These are phyloP conservation scores for Sphenodon punctatus DNA, from an alignment of 2,797 vertebrate species.

Conservation along the genomic window DNA sequence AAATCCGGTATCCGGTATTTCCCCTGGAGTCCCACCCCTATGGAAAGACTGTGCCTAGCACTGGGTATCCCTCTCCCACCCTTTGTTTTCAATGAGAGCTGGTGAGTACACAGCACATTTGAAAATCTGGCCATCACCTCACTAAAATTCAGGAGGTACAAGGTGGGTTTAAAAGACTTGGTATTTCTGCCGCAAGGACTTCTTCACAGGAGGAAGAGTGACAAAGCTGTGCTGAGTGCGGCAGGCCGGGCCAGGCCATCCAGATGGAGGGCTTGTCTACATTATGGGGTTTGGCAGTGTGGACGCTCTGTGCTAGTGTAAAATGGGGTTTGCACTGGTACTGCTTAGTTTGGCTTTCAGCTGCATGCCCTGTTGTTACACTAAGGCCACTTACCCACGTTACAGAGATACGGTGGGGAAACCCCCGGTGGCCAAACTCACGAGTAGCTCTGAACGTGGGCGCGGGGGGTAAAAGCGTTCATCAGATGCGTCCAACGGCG, in stretches of 20 bases:
- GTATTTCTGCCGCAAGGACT: not conserved
- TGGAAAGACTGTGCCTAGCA: too few species aligned
- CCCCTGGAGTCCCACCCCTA: too few species aligned
- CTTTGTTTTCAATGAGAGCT: not conserved
- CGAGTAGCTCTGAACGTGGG: too few species aligned
- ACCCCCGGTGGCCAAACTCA: too few species aligned
- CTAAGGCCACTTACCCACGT: too few species aligned
- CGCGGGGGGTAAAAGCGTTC: too few species aligned
- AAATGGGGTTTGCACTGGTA: not conserved
- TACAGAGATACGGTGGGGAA: too few species aligned
- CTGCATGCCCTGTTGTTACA: too few species aligned
- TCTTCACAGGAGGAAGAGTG: not conserved
- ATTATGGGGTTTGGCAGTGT: not conserved
- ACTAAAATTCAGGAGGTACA: not conserved
- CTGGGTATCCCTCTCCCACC: too few species aligned
- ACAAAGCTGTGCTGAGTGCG: not conserved
- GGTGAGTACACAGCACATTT: too few species aligned
- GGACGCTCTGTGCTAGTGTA: not conserved
- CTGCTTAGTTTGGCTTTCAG: not conserved
- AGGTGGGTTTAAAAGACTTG: rapidly evolving
- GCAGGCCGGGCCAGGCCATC: not conserved
- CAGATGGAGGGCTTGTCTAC: not conserved
- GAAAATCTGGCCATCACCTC: not conserved
- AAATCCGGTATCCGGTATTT: too few species aligned
- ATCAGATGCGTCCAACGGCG: too few species aligned